Evolutionary conservation across 1,140 invertebrate genomes (phyloP).

Genomic region (Campoletis sonorensis): DNA sequence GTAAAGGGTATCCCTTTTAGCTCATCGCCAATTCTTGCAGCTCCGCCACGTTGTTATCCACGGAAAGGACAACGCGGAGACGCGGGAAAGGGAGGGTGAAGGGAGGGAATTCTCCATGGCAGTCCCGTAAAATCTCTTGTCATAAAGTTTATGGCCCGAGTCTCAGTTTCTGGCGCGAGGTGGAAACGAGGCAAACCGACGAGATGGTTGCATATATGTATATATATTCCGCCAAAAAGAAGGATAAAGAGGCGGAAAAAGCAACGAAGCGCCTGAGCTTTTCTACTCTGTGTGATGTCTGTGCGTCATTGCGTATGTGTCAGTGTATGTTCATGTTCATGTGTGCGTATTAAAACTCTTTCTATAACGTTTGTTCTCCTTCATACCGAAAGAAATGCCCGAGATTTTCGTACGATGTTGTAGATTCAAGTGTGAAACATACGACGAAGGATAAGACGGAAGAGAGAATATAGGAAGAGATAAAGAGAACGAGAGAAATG

Average conservation of each 20-base stretch:
- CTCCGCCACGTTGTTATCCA: neutral
- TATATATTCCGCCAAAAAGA: too few species aligned
- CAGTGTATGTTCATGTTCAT: too few species aligned
- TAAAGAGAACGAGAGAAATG: neutral
- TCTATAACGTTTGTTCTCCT: neutral
- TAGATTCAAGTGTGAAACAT: conserved; percentile 11
- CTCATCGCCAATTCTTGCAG: neutral
- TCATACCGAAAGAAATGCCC: neutral
- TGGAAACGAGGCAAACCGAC: conserved; percentile 39
- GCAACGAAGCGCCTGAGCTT: conserved; percentile 21
- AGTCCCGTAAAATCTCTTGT: conserved; percentile 46
- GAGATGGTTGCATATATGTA: conserved; percentile 44
- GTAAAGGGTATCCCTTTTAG: neutral
- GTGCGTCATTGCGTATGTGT: neutral
- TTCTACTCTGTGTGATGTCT: neutral
- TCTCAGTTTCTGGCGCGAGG: conserved; percentile 43
- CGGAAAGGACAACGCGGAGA: neutral
- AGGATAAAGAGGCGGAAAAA: neutral
- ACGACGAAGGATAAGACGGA: neutral
- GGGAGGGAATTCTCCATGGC: conserved; percentile 2
- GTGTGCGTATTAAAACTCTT: neutral
- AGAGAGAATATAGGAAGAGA: neutral
- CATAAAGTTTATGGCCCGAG: conserved; percentile 53
- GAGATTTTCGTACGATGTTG: conserved; percentile 12
- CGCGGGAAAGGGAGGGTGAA: neutral